Evolutionary conservation across 2,888 invertebrate genomes (phyloP).

Genomic region (Thecophora atra): DNA sequence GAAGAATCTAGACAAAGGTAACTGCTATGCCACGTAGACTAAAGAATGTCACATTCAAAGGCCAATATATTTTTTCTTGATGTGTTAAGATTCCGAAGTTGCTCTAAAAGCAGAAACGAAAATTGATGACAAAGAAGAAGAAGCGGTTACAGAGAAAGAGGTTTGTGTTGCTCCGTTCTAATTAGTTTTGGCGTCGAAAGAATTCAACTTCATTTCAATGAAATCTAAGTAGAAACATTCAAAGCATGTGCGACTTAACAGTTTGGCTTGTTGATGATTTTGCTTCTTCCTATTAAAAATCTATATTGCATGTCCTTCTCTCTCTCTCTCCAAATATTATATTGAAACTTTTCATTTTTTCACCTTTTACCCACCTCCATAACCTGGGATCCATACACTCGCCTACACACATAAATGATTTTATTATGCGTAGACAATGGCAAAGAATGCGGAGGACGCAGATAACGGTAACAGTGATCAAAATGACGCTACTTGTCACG

Average conservation of each 20-base stretch:
- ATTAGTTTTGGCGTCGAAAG: slow-evolving; percentile 29
- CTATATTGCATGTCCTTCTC: background rate
- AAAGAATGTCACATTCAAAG: background rate
- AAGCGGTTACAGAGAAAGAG: slow-evolving; percentile 20
- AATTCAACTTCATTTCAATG: slow-evolving; percentile 26
- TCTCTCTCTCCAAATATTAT: background rate
- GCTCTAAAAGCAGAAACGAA: slow-evolving; percentile 6
- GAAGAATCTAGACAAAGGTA: slow-evolving; percentile 26
- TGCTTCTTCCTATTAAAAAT: background rate
- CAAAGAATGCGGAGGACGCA: background rate
- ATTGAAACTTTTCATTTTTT: background rate
- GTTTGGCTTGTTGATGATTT: background rate
- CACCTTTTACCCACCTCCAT: background rate
- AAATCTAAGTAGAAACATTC: slow-evolving; percentile 25
- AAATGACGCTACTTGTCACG: background rate
- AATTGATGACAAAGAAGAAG: background rate
- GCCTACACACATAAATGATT: background rate
- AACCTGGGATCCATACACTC: background rate
- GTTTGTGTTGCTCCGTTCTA: slow-evolving; percentile 41
- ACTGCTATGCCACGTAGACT: background rate
- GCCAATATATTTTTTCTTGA: background rate
- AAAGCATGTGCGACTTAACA: slow-evolving; percentile 1
- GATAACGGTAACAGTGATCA: background rate
- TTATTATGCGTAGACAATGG: background rate
- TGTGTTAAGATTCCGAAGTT: slow-evolving; percentile 10